These are phyloP conservation scores for Oenanthe oenanthe DNA, from an alignment of 2,113 vertebrate genomes.

Conservation along the genomic window DNA sequence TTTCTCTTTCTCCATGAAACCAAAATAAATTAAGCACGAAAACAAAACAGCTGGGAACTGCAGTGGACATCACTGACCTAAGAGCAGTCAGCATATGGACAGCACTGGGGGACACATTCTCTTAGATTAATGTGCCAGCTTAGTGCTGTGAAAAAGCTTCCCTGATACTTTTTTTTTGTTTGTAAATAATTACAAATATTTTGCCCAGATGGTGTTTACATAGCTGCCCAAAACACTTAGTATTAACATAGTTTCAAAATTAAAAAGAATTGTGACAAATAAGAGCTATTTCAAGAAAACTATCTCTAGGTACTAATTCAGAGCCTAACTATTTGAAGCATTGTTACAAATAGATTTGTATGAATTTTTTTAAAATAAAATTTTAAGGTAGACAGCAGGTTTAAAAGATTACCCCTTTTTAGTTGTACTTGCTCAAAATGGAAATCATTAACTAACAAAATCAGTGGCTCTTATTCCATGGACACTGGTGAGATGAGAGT, in stretches of 20 bases:
- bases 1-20: neutral
- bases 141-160: neutral
- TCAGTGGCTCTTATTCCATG: neutral
- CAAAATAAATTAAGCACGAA: neutral
- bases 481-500: neutral
- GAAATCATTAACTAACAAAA: neutral
- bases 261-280: constrained; percentile 34
- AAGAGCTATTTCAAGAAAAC: constrained; percentile 10
- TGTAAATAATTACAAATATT: constrained; percentile 59
- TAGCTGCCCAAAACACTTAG: constrained; percentile 33
- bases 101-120: neutral
- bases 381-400: neutral
- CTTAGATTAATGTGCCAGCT: neutral
- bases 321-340: neutral
- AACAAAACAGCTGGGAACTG: neutral
- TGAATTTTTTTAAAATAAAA: neutral
- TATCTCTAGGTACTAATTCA: neutral
- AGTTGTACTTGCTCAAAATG: neutral
- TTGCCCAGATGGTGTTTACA: constrained; percentile 56
- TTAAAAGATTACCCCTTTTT: neutral
- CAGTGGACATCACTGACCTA: neutral
- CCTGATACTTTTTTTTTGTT: neutral
- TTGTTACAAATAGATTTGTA: neutral
- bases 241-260: constrained; percentile 36
- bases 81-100: neutral